These are phyloP conservation scores for Pygoscelis adeliae DNA, from an alignment of 2,113 vertebrate species.

Conservation along the genomic window DNA sequence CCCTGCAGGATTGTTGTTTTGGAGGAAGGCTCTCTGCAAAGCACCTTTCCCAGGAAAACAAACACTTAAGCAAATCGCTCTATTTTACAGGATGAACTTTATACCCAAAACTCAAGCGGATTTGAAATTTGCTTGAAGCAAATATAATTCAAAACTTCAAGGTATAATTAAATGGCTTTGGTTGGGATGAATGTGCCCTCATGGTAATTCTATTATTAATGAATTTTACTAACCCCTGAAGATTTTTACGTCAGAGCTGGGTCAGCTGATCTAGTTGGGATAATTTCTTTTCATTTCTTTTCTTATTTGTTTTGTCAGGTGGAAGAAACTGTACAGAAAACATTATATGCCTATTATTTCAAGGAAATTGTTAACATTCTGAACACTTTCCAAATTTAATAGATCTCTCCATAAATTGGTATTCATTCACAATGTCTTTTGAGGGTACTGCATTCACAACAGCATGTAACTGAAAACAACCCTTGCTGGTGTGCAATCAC, in stretches of 20 bases:
- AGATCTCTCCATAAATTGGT: not conserved
- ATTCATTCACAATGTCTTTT: not conserved
- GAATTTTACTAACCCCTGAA: not conserved
- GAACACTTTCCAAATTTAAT: not conserved
- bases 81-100: not conserved
- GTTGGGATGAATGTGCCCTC: not conserved
- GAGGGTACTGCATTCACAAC: not conserved
- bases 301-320: not conserved
- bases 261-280: not conserved
- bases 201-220: not conserved
- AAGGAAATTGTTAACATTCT: not conserved
- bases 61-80: not conserved
- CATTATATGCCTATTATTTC: not conserved
- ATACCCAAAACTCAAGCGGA: not conserved
- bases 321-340: not conserved
- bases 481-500: not conserved
- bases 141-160: not conserved
- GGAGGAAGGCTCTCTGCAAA: not conserved
- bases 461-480: not conserved
- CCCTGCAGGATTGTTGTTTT: not conserved
- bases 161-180: constrained; percentile 1
- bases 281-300: not conserved
- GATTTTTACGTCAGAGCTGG: not conserved
- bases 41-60: not conserved
- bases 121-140: constrained; percentile 4